Base-by-base conservation (phyloP, 1,140 invertebrate species). In the Sarcophaga peregrina region DNA sequence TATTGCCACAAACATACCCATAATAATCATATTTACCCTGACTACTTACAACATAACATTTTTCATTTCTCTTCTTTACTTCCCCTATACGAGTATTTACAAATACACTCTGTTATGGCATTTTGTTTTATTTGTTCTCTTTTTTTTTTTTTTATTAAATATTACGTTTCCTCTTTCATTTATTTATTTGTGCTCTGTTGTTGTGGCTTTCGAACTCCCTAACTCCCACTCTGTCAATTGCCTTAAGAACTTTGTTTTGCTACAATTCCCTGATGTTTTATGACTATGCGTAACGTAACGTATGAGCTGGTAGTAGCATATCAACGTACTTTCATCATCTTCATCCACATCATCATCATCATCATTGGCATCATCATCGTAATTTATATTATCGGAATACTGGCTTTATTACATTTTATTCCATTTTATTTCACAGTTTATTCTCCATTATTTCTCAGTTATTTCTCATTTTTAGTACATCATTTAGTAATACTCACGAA, bases 101-200 rank as follows among this genome's bases (percentile, higher is more conserved):
- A n/a, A n/a, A n/a, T n/a, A n/a, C n/a, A n/a, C n/a, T n/a, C n/a
- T n/a, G n/a, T n/a, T n/a, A n/a, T n/a, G n/a, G n/a, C n/a, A 15
- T n/a, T n/a, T 58, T n/a, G n/a, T 58, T 58, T 58, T 5, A 58
- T 58, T 58, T 58, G 25, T 58, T 58, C 13, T n/a, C 5, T 54
- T 4, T 54, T 13, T 54, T 54, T 54, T 54, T 54, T 68, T n/a
- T 68, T 68, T 68, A 68, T 68, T 68, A 68, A 68, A 68, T 68
- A 9, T 20, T 20, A 9, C 54, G 25, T 68, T 68, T 68, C 6
- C 20, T 20, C 20, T 68, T 62, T 17, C 13, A 52, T 52, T 52
- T 52, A 10, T 52, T 52, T 52, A 37, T 37, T 4, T 37, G 4
- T 2, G 25, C 25, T 37, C 25, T 37, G 25, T 37, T 37, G 25